Base-by-base conservation (phyloP, 2,113 vertebrate species). In the Actenoides lindsayi region DNA sequence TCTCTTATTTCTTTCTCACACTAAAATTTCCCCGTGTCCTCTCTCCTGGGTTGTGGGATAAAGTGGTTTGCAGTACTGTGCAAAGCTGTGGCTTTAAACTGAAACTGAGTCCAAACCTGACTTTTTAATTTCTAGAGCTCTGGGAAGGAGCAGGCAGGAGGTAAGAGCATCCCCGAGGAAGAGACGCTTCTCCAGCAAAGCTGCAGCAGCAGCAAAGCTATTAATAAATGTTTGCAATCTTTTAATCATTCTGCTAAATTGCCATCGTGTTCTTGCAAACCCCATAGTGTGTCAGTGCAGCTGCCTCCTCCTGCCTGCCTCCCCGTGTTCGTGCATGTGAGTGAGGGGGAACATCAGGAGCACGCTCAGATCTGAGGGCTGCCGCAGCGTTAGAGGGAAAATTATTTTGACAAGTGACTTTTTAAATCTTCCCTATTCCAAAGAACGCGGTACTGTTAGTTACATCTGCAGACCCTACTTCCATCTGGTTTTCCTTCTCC, bases 191-290 rank as follows among this genome's bases (percentile, higher is more conserved):
- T 94, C 86, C 1, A 19, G 84, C 89, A 94, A 87, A 95, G 85
- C 93, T 93, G 94, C 94, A 89, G 89, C 94, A 78, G 87, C 91
- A 94, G 94, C 81, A 94, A 85, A 92, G 95, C 97, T 96, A 96
- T 97, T 96, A 96, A 96, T 97, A 96, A 91, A 91, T 94, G 91
- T 96, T 96, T 97, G 95, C 96, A 97, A 96, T 96, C 95, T 96
- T 96, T 96, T 95, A 97, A 97, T 94, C 90, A 30, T 89, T 97
- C 87, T n/a, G 78, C 96, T 96, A 92, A 97, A 96, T 97, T 96
- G 94, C 96, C 85, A 81, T 91, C 50, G 7, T 95, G 89, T 93
- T 97, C 97, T 44, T 96, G 95, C 94, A 94, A 97, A 95, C 83
- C 83, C 86, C 88, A 59, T 82, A 89, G 95, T 54, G 81, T 96